Evolutionary conservation across 2,888 invertebrate genomes (phyloP).

Genomic region (Branchipolynoe longqiensis): DNA sequence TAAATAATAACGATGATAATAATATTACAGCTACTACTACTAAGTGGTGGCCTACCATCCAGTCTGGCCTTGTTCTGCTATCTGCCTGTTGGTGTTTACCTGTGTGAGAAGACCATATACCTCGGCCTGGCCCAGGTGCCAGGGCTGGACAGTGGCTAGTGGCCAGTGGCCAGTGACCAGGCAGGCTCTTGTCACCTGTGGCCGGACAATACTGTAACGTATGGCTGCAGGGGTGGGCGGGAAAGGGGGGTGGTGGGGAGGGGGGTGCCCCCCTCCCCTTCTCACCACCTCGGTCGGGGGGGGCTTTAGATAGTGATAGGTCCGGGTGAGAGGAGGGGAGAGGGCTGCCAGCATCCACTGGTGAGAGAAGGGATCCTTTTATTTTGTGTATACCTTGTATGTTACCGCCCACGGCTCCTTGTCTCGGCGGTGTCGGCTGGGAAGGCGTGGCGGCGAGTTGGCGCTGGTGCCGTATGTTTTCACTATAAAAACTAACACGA

Average conservation of each 20-base stretch:
- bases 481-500: no score
- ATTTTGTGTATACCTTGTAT: not conserved
- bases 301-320: conserved; percentile 3
- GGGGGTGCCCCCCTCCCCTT: not conserved
- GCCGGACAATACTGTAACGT: not conserved
- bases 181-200: conserved; percentile 2
- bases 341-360: not conserved
- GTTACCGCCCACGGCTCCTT: not conserved
- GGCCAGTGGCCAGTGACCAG: conserved; percentile 28
- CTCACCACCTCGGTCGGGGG: conserved; percentile 29
- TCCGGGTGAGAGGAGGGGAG: no score
- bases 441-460: no score
- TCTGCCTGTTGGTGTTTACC: conserved; percentile 28
- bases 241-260: no score
- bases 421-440: no score
- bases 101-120: conserved; percentile 42
- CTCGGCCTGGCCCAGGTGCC: conserved; percentile 32
- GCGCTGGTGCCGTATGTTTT: no score
- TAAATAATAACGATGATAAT: no score
- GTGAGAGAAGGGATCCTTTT: conserved; percentile 17
- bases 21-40: no score
- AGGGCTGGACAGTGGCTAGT: no score
- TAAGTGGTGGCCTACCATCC: conserved; percentile 5
- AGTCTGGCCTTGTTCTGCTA: conserved; percentile 15
- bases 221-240: no score